Conservation (phyloP, 2,888 invertebrate species). For the Campaea margaritaria region DNA sequence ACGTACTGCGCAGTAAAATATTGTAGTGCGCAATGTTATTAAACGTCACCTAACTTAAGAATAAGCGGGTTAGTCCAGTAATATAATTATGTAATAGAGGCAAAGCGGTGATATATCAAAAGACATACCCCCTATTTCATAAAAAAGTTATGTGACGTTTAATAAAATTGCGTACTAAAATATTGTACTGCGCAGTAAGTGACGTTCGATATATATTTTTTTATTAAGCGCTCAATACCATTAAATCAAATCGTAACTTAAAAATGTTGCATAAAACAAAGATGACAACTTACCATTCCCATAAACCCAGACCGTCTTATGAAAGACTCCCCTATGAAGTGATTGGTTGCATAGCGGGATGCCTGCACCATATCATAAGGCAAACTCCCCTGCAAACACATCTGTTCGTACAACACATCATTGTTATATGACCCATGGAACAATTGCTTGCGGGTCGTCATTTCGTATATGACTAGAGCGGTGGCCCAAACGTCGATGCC, state of each 20-base stretch:
- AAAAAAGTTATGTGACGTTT: too few species aligned
- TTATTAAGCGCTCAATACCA: not conserved
- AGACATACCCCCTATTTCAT: too few species aligned
- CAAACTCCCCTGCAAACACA: slow-evolving; percentile 54
- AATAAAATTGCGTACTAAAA: too few species aligned
- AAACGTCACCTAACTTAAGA: too few species aligned
- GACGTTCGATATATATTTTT: too few species aligned
- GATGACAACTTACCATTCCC: slow-evolving; percentile 40
- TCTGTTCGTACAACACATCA: slow-evolving; percentile 60
- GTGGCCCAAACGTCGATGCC: slow-evolving; percentile 69
- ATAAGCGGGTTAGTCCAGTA: too few species aligned
- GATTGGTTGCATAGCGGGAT: slow-evolving; percentile 39
- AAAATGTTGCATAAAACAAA: not conserved
- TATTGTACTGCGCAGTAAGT: too few species aligned
- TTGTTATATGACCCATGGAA: slow-evolving; percentile 56
- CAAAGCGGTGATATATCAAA: too few species aligned
- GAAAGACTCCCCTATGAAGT: slow-evolving; percentile 53
- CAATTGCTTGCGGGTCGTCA: slow-evolving; percentile 55
- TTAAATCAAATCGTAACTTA: too few species aligned
- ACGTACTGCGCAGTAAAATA: too few species aligned
- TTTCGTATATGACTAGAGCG: slow-evolving; percentile 64
- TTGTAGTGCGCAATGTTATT: too few species aligned
- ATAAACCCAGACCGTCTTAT: slow-evolving; percentile 33
- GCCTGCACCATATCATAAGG: slow-evolving; percentile 53
- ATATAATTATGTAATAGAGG: too few species aligned